Conservation (phyloP, 2,113 vertebrate genomes). For the Salvelinus alpinus region DNA sequence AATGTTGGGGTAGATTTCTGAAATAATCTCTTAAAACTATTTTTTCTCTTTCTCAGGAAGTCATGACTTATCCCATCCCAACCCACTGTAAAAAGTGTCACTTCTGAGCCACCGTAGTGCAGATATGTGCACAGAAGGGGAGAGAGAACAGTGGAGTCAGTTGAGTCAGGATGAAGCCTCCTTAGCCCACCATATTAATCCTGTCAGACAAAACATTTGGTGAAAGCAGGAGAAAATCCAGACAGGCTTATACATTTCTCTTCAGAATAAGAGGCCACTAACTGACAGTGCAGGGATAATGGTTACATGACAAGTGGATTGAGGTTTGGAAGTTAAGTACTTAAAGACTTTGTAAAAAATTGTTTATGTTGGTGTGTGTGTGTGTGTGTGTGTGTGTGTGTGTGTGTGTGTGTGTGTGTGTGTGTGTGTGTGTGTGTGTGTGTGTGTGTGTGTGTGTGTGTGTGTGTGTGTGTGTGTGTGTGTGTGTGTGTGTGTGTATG, state of each 20-base stretch:
- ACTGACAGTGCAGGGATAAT: not conserved
- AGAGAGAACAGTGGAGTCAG: not conserved
- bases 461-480: too few species aligned
- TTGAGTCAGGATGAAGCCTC: not conserved
- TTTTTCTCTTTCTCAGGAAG: not conserved
- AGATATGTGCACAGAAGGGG: not conserved
- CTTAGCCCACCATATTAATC: not conserved
- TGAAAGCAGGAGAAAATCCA: conserved; percentile 10
- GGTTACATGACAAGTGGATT: conserved; percentile 7
- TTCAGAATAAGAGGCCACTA: not conserved
- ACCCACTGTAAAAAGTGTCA: not conserved
- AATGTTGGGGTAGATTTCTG: too few species aligned
- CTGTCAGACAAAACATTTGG: not conserved
- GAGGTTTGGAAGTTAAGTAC: not conserved
- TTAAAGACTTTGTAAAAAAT: not conserved
- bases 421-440: not conserved
- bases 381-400: not conserved
- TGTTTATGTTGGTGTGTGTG: not conserved
- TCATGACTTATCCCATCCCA: not conserved
- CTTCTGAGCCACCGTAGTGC: not conserved
- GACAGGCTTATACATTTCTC: not conserved
- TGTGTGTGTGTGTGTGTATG: too few species aligned
- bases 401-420: not conserved
- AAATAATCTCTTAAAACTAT: not conserved
- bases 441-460: too few species aligned